These are phyloP conservation scores for Zelostemma sp. DNA, from an alignment of 1,140 invertebrate genomes.

Conservation along the genomic window DNA sequence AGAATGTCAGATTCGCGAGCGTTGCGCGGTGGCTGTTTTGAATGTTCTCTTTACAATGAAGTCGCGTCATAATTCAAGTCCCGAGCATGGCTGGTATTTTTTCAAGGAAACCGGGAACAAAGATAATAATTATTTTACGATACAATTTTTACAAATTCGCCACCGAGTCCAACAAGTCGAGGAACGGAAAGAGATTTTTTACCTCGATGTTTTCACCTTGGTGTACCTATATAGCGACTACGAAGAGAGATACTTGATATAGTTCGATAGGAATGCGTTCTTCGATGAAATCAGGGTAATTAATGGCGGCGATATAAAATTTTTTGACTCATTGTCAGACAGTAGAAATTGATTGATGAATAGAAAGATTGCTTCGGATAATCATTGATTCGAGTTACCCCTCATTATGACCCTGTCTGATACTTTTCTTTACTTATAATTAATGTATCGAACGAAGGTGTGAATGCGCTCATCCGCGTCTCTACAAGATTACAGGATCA, in stretches of 20 bases:
- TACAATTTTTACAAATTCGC: not conserved
- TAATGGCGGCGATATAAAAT: not conserved
- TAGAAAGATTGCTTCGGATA: not conserved
- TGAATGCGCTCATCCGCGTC: not conserved
- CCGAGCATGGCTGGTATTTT: constrained; percentile 28
- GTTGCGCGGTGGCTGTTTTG: constrained; percentile 1
- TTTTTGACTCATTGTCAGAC: not conserved
- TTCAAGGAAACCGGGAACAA: not conserved
- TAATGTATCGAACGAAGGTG: not conserved
- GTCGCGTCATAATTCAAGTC: not conserved
- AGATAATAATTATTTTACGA: constrained; percentile 1
- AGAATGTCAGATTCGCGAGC: too few relatives aligned
- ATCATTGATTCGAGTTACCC: constrained; percentile 5
- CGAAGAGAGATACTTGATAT: not conserved
- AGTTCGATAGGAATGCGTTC: not conserved
- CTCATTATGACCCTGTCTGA: constrained; percentile 1
- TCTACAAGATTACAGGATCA: not conserved
- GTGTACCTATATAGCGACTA: too few relatives aligned
- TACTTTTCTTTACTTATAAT: constrained; percentile 1
- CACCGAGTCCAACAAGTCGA: not conserved
- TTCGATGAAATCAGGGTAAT: not conserved
- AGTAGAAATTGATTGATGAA: constrained; percentile 6
- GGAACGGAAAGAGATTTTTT: not conserved
- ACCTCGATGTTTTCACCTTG: too few relatives aligned
- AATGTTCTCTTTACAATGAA: not conserved